Evolutionary conservation across 2,888 invertebrate species (phyloP), one percentile per base, ranked within the genome.

Genomic region (Callyntrura sp.): DNA sequence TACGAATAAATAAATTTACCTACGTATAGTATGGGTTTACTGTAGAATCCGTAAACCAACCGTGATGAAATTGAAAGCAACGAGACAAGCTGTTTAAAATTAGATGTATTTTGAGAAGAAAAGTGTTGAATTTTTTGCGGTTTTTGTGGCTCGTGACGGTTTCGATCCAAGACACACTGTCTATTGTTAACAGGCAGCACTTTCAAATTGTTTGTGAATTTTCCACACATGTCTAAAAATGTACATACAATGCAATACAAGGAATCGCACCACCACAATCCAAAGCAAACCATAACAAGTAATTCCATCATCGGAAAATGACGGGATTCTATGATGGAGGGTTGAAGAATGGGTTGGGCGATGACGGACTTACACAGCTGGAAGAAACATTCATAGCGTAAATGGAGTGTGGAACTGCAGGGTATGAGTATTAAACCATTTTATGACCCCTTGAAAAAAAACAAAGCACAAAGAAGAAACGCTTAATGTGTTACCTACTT

Each of bases 71-170:
- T 76, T 76, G 76, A 85, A 85, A 85, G 60, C 60, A 76, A 23
- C 45, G 17, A 76, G 60, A 43, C 43, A 48, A 85, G 76, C 45
- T 62, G 76, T 85, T 76, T 85, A 85, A 85, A 85, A 85, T 85
- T 35, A 23, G 62, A 76, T 60, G 48, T 23, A 35, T 85, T 85
- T 85, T 76, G 73, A 76, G 73, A 76, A n/a, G n/a, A 51, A 76
- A 76, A 85, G 85, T 76, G 76, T 76, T 76, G 60, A 76, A 62
- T 76, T 57, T 85, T 73, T 73, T 85, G 85, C 76, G 85, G 85
- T 85, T 85, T 83, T 85, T 76, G 85, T 85, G 85, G 76, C 85
- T 85, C 85, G 85, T 57, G 85, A 76, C 70, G 76, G 76, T 68
- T 70, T 45, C 35, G 68, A 28, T 76, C 23, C 9, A 48, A 48